Evolutionary conservation across 2,797 vertebrate species (phyloP).

Genomic region (Huso huso): DNA sequence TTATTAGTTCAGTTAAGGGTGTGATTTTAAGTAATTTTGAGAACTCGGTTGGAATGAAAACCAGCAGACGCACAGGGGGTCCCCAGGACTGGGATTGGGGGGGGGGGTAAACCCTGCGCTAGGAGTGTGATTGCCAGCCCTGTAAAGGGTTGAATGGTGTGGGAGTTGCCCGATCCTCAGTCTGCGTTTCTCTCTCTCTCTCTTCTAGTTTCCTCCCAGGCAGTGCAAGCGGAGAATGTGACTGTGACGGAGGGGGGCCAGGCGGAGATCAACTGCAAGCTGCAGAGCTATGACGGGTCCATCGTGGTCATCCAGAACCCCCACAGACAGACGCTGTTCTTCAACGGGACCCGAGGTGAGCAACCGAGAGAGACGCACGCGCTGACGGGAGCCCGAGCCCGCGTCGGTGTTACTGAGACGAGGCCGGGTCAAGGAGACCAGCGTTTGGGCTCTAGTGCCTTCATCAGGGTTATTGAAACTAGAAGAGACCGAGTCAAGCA

Average conservation of each 20-base stretch:
- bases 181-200: slow-evolving; percentile 7
- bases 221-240: slow-evolving; percentile 86
- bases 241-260: slow-evolving; percentile 81
- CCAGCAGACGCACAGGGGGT: too few relatives aligned
- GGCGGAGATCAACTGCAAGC: slow-evolving; percentile 81
- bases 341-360: slow-evolving; percentile 83
- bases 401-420: too few relatives aligned
- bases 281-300: slow-evolving; percentile 86
- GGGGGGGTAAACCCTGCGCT: too few relatives aligned
- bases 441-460: too few relatives aligned
- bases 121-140: background rate
- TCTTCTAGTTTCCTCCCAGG: slow-evolving; percentile 62
- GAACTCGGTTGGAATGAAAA: too few relatives aligned
- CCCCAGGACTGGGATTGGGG: too few relatives aligned
- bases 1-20: too few relatives aligned
- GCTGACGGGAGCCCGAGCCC: too few relatives aligned
- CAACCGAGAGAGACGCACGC: background rate
- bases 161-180: slow-evolving; percentile 16
- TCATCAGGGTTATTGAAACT: too few relatives aligned
- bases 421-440: too few relatives aligned
- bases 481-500: too few relatives aligned
- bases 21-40: too few relatives aligned
- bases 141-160: slow-evolving; percentile 17
- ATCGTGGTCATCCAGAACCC: slow-evolving; percentile 94
- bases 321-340: slow-evolving; percentile 83